These are phyloP conservation scores for Sclerodermus sp. DNA, from an alignment of 2,888 invertebrate species.

Conservation along the genomic window DNA sequence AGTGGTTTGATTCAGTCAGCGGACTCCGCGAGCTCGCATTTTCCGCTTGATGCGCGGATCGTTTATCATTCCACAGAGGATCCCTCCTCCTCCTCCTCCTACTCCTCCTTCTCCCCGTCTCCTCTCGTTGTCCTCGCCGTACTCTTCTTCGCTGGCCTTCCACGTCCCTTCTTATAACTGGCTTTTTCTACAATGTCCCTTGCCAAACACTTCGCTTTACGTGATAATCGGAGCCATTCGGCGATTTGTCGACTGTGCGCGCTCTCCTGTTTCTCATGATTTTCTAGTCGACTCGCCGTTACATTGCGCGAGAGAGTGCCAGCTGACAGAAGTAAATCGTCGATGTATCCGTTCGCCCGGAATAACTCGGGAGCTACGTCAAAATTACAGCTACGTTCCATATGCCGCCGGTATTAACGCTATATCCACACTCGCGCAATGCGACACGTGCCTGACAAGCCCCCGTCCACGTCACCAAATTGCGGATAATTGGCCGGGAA, in stretches of 20 bases:
- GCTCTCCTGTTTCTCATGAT: no score
- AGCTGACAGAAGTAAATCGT: not conserved
- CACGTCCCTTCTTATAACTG: no score
- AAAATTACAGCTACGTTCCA: not conserved
- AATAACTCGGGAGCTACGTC: not conserved
- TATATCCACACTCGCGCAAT: not conserved
- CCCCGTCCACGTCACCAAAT: slow-evolving; percentile 16
- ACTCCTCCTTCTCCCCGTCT: no score
- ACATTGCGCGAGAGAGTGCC: not conserved
- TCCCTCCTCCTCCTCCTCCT: slow-evolving; percentile 10
- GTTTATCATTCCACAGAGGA: slow-evolving; percentile 42
- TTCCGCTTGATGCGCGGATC: slow-evolving; percentile 47
- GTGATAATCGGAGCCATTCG: no score
- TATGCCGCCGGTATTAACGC: not conserved
- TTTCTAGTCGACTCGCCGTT: no score
- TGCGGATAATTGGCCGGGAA: slow-evolving; percentile 20
- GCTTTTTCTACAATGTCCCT: no score
- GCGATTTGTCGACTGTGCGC: no score
- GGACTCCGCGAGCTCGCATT: slow-evolving; percentile 39
- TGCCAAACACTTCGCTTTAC: no score
- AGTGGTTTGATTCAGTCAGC: slow-evolving; percentile 50
- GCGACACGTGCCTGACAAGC: not conserved
- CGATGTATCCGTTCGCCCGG: not conserved
- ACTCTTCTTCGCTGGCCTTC: no score
- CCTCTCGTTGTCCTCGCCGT: no score